Base-by-base conservation (phyloP, 1,140 invertebrate species). In the Caenorhabditis remanei region DNA sequence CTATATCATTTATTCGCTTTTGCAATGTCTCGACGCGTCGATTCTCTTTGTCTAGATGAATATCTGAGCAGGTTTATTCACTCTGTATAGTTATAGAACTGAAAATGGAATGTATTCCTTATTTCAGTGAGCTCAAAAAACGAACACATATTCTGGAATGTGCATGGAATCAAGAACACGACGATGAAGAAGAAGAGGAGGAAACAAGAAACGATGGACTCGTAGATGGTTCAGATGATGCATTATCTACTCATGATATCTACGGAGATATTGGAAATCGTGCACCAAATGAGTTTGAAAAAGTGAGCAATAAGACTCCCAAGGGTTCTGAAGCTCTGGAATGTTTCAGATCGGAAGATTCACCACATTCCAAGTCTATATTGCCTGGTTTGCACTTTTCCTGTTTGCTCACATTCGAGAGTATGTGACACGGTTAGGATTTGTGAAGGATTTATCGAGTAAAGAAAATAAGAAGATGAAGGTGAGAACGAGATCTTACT, bases 401-500 rank as follows among this genome's bases (percentile, higher is more conserved):
- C 19, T 92, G 13, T 85, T 90, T 53, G 91, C 91, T 2, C 89
- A 91, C 46, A 88, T 92, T 63, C 90, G 91, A 40, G 91, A 92
- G 83, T 92, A 92, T 85, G 84, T 92, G 11, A 84, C 89, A 24
- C 63, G 89, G 56, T 88, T 90, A 41, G 91, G 91, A 24, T 87
- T 92, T 65, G 91, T 92, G 83, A 85, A 92, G 82, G 92, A 91
- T 75, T 89, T 90, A 65, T 86, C 90, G 58, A 92, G 90, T 0
- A 90, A 90, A 14, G 91, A 91, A 82, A 53, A 89, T 58, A 41
- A 75, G 53, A 90, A 90, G 53, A 89, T 90, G 40, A 65, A 84
- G 63, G 48, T 67, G 21, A 56, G 24, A 48, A 86, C 16, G 65
- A 83, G 43, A 24, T 75, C 16, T 75, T 75, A 16, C n/a, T 46